Evolutionary conservation across 2,797 vertebrate species (phyloP), one percentile per base, ranked within the genome.

Genomic region (Vireo griseus): DNA sequence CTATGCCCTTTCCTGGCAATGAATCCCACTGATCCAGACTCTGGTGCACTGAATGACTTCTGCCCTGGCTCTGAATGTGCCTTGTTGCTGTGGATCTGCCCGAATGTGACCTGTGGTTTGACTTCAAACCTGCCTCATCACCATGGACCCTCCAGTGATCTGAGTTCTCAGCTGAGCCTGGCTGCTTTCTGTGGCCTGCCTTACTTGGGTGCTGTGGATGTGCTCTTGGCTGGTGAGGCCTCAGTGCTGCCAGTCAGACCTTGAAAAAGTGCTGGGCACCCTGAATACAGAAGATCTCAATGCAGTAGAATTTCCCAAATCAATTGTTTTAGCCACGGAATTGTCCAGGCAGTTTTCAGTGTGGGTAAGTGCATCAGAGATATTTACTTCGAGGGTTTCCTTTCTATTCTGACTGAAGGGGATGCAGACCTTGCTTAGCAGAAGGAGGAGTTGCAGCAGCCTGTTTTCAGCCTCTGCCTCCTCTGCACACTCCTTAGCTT

Each of bases 21-120:
- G 11, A 33, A 2, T 2, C 0, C 1, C 0, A 0, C 2, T 42
- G 33, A 22, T n/a, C 6, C 7, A n/a, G 37, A 2, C 9, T 9
- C 9, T 2, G 6, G 3, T 6, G 19, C 0, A 4, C 2, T 31
- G 20, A 6, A 5, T 59, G 40, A 10, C 2, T 61, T 71, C 37
- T 83, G 9, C 14, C 16, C 26, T 45, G 11, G 21, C 19, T 21
- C 13, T 74, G 29, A 9, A 0, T 13, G 2, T 37, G 37, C 5
- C 5, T 63, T 67, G 11, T 7, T 3, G 1, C 19, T 61, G 14
- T 55, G n/a, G 24, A 6, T 11, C 11, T 33, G 6, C 4, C 4
- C 67, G 26, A 13, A 11, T 10, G 5, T 45, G 62, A 45, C 16
- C 33, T 33, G 19, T 76, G 24, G 5, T 25, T 80, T 69, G 13